phyloP scores from a whole-genome alignment of 2,797 vertebrate species.

The Coracias cyanogaster region DNA sequence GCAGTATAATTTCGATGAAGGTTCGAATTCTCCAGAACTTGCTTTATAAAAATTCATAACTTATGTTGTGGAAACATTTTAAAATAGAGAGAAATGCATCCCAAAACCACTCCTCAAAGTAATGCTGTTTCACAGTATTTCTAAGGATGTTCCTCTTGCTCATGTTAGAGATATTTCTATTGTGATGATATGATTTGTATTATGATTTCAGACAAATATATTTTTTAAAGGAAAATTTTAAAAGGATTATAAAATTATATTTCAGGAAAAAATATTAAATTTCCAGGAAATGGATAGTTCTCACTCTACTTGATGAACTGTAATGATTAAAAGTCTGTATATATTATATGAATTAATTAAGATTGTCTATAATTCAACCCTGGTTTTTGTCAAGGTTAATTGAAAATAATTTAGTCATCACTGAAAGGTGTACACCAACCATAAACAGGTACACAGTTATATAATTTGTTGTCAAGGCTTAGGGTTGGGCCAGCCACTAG shows the following conservation, averaged over 20 bases:
- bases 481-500: background rate
- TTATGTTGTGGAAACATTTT: background rate
- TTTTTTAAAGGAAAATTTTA: background rate
- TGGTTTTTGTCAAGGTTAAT: background rate
- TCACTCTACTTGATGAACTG: background rate
- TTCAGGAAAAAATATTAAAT: background rate
- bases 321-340: background rate
- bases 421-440: background rate
- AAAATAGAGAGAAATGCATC: background rate
- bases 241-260: background rate
- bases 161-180: background rate
- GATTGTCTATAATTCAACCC: background rate
- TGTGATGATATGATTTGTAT: background rate
- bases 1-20: background rate
- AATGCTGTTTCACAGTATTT: background rate
- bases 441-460: background rate
- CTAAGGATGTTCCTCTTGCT: background rate
- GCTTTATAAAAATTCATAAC: background rate
- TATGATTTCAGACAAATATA: background rate
- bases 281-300: background rate
- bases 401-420: background rate
- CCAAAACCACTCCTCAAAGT: background rate
- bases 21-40: background rate
- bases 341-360: background rate
- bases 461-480: background rate